Evolutionary conservation across 1,140 invertebrate genomes (phyloP).

Genomic region (Neelides sp.): DNA sequence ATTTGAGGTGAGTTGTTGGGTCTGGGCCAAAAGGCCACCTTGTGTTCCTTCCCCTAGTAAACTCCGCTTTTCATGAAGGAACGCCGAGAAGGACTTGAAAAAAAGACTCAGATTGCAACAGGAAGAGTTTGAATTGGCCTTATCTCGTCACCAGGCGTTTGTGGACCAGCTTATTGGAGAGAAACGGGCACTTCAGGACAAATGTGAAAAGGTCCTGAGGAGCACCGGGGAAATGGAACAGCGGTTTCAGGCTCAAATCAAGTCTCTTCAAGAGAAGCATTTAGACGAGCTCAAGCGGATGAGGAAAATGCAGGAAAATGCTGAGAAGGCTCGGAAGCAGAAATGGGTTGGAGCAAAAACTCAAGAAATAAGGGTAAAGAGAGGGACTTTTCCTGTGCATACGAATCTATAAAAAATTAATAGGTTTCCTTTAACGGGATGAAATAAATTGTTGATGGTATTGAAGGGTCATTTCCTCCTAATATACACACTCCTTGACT

Average conservation of each 20-base stretch:
- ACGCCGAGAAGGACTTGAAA: constrained; percentile 35
- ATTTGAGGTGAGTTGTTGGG: constrained; percentile 31
- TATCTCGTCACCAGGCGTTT: constrained; percentile 53
- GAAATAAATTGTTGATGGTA: no score
- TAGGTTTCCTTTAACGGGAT: no score
- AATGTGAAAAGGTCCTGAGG: constrained; percentile 45
- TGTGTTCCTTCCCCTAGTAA: background rate
- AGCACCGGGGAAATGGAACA: constrained; percentile 43
- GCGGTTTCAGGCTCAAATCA: constrained; percentile 42
- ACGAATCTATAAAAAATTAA: background rate
- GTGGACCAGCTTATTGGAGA: constrained; percentile 55
- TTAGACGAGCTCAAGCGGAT: constrained; percentile 48
- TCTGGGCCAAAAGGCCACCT: background rate
- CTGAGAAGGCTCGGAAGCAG: constrained; percentile 51
- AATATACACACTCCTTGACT: no score
- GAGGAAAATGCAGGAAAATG: constrained; percentile 49
- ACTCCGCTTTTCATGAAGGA: constrained; percentile 6
- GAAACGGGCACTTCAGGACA: constrained; percentile 50
- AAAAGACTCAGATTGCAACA: constrained; percentile 45
- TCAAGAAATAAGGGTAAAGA: constrained; percentile 55
- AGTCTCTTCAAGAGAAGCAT: constrained; percentile 48
- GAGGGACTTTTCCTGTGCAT: constrained; percentile 6
- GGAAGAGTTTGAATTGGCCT: constrained; percentile 48
- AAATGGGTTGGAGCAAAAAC: constrained; percentile 55
- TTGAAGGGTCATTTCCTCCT: no score